These are phyloP conservation scores for Labeo rohita DNA, from an alignment of 2,113 vertebrate species.

Conservation along the genomic window DNA sequence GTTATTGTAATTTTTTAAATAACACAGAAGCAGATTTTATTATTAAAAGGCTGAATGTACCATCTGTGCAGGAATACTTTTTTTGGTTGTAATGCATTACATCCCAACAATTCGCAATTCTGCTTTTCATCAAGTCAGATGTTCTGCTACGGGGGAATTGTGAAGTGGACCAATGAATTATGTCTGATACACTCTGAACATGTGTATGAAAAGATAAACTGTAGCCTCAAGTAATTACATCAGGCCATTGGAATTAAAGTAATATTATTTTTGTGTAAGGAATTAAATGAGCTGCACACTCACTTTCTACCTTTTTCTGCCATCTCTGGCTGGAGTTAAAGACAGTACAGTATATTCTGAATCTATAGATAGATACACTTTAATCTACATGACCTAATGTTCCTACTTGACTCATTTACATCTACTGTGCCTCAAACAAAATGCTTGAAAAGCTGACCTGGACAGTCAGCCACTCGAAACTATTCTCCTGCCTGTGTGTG, in stretches of 20 bases:
- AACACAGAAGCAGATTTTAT: conserved; percentile 92
- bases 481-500: neutral
- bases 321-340: neutral
- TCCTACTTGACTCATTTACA: neutral
- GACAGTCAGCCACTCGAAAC: conserved; percentile 25
- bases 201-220: conserved; percentile 43
- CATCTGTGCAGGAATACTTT: conserved; percentile 72
- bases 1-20: conserved; percentile 85
- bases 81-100: conserved; percentile 52
- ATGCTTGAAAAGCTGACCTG: conserved; percentile 40
- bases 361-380: neutral
- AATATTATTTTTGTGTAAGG: conserved; percentile 33
- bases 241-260: conserved; percentile 50
- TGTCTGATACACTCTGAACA: conserved; percentile 47
- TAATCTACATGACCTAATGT: neutral
- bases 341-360: neutral
- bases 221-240: conserved; percentile 49
- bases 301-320: neutral
- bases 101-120: conserved; percentile 66
- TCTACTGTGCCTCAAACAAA: conserved; percentile 5
- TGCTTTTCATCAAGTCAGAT: conserved; percentile 66
- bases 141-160: conserved; percentile 46
- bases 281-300: conserved; percentile 8
- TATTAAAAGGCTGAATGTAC: conserved; percentile 74
- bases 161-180: conserved; percentile 41